Base-by-base conservation (phyloP, 2,888 invertebrate species). In the Cosmorhoe ocellata region DNA sequence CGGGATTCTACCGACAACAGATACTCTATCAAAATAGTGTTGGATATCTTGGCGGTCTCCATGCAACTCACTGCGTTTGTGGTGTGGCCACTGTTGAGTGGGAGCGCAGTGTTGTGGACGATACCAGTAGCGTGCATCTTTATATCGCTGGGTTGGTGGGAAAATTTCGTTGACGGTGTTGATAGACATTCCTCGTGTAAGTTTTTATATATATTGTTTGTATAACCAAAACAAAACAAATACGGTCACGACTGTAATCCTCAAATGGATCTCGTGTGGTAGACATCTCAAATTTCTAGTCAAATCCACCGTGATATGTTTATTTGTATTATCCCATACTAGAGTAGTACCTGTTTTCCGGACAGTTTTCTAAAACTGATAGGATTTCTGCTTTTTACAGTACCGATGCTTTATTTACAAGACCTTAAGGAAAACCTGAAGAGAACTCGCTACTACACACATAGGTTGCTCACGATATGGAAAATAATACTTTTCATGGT, bases 81-180 rank as follows among this genome's bases (percentile, higher is more conserved):
- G 2, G 84, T 94, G 3, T 95, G 95, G 94, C 94, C 95, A 0
- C 69, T 94, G 7, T 68, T 93, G 26, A 84, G 92, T 39, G 78
- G 85, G 1, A 82, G 83, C 0, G 73, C 81, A 1, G 57, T 74
- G 11, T 72, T 93, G 7, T 95, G 94, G 92, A 73, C 92, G 9
- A 91, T 94, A 54, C 93, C 94, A 0, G 59, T 93, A 2, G 92
- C 94, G 2, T 85, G 95, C 41, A 63, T 94, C 24, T 83, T 96
- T 18, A 91, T 94, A 45, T 96, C 96, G 0, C 84, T 93, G 36
- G 94, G 95, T 13, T 97, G 96, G 96, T 97, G 96, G 96, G 94
- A 95, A 74, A 97, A 96, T 78, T 97, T 92, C 74, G 91, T 95
- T 3, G 91, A 91, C 13, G 63, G 70, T 28, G 64, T 71, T 0